Conservation (phyloP, 2,888 invertebrate species). For the Chamaedrilus cognettii region DNA sequence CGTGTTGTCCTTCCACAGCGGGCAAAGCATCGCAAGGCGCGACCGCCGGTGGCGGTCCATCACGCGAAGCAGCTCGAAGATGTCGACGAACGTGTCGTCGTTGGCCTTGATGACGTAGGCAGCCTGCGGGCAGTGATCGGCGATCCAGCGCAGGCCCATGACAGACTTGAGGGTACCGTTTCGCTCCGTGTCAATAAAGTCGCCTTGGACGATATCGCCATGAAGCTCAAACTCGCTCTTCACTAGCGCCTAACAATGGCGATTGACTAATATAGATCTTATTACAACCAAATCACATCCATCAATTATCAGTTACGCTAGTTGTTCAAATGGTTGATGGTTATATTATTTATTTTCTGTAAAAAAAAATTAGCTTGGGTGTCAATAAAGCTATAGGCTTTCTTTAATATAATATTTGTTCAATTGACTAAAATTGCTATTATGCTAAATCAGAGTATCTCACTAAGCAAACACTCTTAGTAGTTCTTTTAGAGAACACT, state of each 20-base stretch:
- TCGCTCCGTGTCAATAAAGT: conserved; percentile 42
- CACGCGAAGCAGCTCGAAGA: conserved; percentile 33
- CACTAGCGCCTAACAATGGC: conserved; percentile 32
- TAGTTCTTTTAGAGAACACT: no score
- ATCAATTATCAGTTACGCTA: no score
- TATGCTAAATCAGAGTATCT: no score
- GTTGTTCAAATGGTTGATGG: no score
- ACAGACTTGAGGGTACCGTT: conserved; percentile 44
- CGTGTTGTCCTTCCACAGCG: conserved; percentile 37
- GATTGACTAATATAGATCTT: no score
- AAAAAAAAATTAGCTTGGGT: no score
- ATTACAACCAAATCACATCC: no score
- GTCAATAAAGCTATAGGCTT: no score
- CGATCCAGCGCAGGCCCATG: conserved; percentile 43
- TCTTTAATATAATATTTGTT: no score
- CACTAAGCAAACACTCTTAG: no score
- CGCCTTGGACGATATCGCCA: conserved; percentile 43
- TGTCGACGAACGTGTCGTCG: conserved; percentile 44
- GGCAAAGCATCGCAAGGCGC: conserved; percentile 29
- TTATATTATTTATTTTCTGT: no score
- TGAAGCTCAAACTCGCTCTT: conserved; percentile 34
- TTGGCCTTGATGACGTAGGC: conserved; percentile 41
- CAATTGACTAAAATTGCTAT: no score
- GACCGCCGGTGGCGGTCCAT: conserved; percentile 12
- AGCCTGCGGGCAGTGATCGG: conserved; percentile 39